These are phyloP conservation scores for Cephalophus harveyi DNA, from an alignment of 2,113 vertebrate genomes.

Conservation along the genomic window DNA sequence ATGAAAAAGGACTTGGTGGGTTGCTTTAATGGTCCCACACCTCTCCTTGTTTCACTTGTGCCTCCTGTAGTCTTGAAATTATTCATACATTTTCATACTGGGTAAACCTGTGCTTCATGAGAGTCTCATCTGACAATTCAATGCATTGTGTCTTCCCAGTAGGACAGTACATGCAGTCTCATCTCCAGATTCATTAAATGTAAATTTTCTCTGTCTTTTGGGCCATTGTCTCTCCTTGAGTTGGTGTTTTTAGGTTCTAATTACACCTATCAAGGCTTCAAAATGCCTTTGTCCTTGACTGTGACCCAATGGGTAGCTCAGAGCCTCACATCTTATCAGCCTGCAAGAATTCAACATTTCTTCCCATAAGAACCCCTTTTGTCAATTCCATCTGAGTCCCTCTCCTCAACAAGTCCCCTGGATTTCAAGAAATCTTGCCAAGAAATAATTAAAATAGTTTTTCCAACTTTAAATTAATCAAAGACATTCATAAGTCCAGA, in stretches of 20 bases:
- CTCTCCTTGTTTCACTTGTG: background rate
- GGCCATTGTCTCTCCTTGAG: background rate
- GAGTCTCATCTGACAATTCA: background rate
- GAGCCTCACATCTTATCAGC: background rate
- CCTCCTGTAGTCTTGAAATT: background rate
- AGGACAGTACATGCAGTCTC: background rate
- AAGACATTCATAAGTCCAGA: background rate
- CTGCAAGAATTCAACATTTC: background rate
- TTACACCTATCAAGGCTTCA: background rate
- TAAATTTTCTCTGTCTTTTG: background rate
- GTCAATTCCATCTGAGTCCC: background rate
- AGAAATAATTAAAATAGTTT: conserved; percentile 49
- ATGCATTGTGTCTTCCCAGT: background rate
- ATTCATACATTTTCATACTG: background rate
- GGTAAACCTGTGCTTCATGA: background rate
- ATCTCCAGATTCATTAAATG: background rate
- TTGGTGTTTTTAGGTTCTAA: background rate
- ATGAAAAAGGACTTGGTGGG: background rate
- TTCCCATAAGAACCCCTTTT: background rate
- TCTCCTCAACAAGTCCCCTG: background rate
- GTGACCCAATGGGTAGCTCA: background rate
- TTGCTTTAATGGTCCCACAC: background rate
- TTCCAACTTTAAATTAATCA: conserved; percentile 48
- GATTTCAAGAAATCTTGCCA: conserved; percentile 14
- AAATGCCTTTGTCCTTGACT: conserved; percentile 24